Base-by-base conservation (phyloP, 2,888 invertebrate genomes). In the Drosophila anomalipes region DNA sequence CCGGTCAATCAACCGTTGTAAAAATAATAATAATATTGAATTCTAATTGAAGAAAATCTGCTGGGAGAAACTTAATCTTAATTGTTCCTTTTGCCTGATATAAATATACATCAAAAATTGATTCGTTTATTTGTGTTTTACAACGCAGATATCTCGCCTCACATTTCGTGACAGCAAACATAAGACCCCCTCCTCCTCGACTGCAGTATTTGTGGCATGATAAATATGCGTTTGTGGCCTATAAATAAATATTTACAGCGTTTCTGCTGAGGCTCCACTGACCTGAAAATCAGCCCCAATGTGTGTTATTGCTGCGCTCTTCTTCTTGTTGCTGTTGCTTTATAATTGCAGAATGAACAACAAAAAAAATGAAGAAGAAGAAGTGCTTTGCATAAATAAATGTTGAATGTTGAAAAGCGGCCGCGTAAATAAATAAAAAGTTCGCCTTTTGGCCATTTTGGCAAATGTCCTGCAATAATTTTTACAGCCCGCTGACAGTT, bases 381-480 rank as follows among this genome's bases (percentile, higher is more conserved):
- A 74, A 73, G 59, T 75, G 82, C 54, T 79, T 76, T 72, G 76
- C 72, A 79, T 76, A 77, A 74, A 79, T 76, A 79, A 76, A 82
- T 74, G 73, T 62, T 67, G 67, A 76, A 82, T 74, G 73, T 62
- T 67, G 67, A 52, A 74, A 53, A 61, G 52, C 57, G 71, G 44
- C 30, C 74, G 74, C 57, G 56, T 74, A 74, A 79, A 76, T 73
- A 79, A 74, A 77, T 70, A 81, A 74, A 76, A 58, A 68, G 70
- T 78, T 79, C 44, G 76, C 82, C 84, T 86, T 75, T 82, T 81
- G 74, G 79, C 74, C 81, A 66, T 85, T 85, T 77, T 79, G 77
- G 74, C 58, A 83, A 86, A 88, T 88, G 86, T 86, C 86, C 86
- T 86, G 88, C 78, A 83, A 86, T 85, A 85, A 86, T 83, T 87